Evolutionary conservation across 1,140 invertebrate species (phyloP), one percentile per base, ranked within the genome.

Genomic region (Hyles euphorbiae): DNA sequence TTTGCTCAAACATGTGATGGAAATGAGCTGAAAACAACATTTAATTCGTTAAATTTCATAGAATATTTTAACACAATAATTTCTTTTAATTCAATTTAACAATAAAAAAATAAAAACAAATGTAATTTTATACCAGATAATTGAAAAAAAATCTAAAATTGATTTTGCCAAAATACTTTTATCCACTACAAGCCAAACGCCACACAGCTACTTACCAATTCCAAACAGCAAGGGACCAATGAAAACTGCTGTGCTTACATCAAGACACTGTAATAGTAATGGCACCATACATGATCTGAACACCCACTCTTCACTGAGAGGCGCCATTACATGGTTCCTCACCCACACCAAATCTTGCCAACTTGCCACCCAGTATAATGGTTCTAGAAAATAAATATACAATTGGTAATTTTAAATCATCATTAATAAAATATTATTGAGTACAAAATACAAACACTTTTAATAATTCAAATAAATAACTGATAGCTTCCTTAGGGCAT

Each of bases 241-340:
- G 65, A 98, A 94, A 49, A 98, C 92, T 5, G 96, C 94, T 56
- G 90, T 92, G 4, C 91, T 82, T 3, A 94, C 94, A n/a, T 91
- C 85, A 69, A 97, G 94, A 80, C 94, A 95, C 76, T 97, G 95
- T 59, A 98, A 83, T 8, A 99, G 88, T 11, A 98, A 81, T 33
- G 97, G 96, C 78, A 98, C 89, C 96, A 99, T 98, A 79, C 97
- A 98, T 0, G 97, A 96, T 68, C 98, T 91, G 82, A 97, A 98
- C 3, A 96, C 96, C 89, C 97, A 97, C 84, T 99, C 98, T 89
- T 99, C 98, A 60, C 96, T 96, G 34, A 99, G 79, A 8, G 97
- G 98, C 8, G 97, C 97, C 67, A 98, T 95, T 43, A 98, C 84
- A 81, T 96, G 94, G 81, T 97, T 98, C 65, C 97, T 91, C 68